Percentiles rank a stretch among this genome's conserved stretches.
phyloP scores from a whole-genome alignment of 2,888 invertebrate genomes.

The Tetragonisca angustula region DNA sequence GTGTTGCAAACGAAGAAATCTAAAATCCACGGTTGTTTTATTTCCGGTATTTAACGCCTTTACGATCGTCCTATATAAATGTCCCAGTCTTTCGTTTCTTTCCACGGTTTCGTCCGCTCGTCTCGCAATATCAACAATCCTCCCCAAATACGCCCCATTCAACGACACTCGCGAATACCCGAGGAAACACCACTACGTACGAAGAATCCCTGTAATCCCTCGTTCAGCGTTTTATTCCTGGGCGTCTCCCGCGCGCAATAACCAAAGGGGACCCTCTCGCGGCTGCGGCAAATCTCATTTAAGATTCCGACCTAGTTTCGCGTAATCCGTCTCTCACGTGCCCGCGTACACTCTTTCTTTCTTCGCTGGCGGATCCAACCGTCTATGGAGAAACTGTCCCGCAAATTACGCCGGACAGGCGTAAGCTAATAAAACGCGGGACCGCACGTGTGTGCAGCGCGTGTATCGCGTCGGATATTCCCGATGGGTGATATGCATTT shows the following conservation, averaged over 20 bases:
- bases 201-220: neutral
- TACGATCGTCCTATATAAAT: too few species aligned
- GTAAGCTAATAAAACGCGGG: slow-evolving; percentile 81
- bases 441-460: slow-evolving; percentile 72
- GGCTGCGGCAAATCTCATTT: slow-evolving; percentile 19
- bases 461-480: slow-evolving; percentile 80
- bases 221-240: slow-evolving; percentile 8
- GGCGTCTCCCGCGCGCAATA: neutral
- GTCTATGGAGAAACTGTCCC: slow-evolving; percentile 48
- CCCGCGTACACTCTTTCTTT: slow-evolving; percentile 6
- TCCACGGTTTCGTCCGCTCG: too few species aligned
- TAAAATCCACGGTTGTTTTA: too few species aligned
- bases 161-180: neutral
- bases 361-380: slow-evolving; percentile 20
- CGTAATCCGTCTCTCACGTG: slow-evolving; percentile 31
- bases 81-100: neutral
- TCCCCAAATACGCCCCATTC: neutral
- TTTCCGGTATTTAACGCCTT: too few species aligned
- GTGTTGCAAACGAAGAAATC: too few species aligned
- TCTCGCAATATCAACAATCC: neutral
- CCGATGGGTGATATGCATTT: slow-evolving; percentile 82
- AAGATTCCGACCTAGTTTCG: slow-evolving; percentile 26
- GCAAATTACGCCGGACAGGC: slow-evolving; percentile 78
- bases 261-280: neutral
- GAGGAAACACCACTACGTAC: neutral